These are phyloP conservation scores for Rhamphomyia laevipes DNA, from an alignment of 2,888 invertebrate species.

Conservation along the genomic window DNA sequence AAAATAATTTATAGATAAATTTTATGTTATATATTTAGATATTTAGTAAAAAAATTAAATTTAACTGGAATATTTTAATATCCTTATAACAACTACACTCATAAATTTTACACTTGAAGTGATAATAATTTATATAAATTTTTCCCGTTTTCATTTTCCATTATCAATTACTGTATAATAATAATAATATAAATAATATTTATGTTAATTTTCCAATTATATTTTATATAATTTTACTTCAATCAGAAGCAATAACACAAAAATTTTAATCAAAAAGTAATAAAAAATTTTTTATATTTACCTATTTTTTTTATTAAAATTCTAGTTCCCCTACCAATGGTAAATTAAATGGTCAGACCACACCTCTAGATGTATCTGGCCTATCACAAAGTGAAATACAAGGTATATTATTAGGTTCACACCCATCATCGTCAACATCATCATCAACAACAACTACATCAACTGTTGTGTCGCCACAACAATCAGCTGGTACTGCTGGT, in stretches of 20 bases:
- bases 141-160: too few species aligned
- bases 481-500: constrained; percentile 6
- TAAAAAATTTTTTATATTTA: constrained; percentile 8
- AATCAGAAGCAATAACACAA: too few species aligned
- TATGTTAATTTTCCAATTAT: not conserved
- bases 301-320: constrained; percentile 7
- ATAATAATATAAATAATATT: too few species aligned
- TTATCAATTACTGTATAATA: too few species aligned
- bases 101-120: too few species aligned
- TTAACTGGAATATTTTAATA: too few species aligned
- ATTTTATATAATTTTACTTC: not conserved
- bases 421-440: constrained; percentile 34
- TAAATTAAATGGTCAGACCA: constrained; percentile 39
- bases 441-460: constrained; percentile 16
- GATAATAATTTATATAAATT: too few species aligned
- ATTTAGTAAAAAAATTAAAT: too few species aligned
- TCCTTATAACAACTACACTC: too few species aligned
- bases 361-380: constrained; percentile 39
- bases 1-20: too few species aligned
- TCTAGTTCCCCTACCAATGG: constrained; percentile 32
- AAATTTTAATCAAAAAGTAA: too few species aligned
- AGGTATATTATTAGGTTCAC: constrained; percentile 39
- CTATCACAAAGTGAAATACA: constrained; percentile 41
- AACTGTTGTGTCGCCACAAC: constrained; percentile 5
- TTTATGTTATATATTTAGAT: too few species aligned